These are phyloP conservation scores for Hypena proboscidalis DNA, from an alignment of 2,888 invertebrate species.

Conservation along the genomic window DNA sequence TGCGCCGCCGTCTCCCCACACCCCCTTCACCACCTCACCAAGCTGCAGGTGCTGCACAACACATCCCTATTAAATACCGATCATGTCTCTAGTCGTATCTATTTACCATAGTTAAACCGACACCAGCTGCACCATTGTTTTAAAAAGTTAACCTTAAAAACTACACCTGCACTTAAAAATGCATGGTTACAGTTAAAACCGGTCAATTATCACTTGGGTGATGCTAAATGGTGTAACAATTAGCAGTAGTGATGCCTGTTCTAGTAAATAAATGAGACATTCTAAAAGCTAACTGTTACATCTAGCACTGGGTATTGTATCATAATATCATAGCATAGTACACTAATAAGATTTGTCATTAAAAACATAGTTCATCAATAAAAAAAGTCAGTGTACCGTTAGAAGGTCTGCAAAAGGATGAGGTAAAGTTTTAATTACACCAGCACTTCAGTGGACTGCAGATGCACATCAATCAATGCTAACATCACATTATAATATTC, in stretches of 20 bases:
- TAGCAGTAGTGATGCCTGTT: constrained; percentile 34
- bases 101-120: constrained; percentile 76
- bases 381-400: constrained; percentile 16
- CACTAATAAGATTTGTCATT: constrained; percentile 20
- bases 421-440: constrained; percentile 25
- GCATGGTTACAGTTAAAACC: constrained; percentile 59
- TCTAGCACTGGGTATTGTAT: constrained; percentile 16
- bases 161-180: constrained; percentile 64
- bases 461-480: constrained; percentile 11
- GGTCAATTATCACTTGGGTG: constrained; percentile 56
- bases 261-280: constrained; percentile 28
- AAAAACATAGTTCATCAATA: constrained; percentile 9
- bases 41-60: constrained; percentile 82
- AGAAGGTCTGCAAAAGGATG: constrained; percentile 17
- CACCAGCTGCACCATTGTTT: constrained; percentile 82
- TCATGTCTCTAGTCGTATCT: constrained; percentile 81
- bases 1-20: constrained; percentile 57
- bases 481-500: constrained; percentile 20
- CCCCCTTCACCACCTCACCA: constrained; percentile 65
- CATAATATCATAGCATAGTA: no score
- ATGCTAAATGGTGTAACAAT: constrained; percentile 51
- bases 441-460: constrained; percentile 11
- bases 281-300: constrained; percentile 23
- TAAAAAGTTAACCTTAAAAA: constrained; percentile 74
- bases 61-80: constrained; percentile 84